phyloP scores from a whole-genome alignment of 2,113 vertebrate species.

The Podocnemis expansa region DNA sequence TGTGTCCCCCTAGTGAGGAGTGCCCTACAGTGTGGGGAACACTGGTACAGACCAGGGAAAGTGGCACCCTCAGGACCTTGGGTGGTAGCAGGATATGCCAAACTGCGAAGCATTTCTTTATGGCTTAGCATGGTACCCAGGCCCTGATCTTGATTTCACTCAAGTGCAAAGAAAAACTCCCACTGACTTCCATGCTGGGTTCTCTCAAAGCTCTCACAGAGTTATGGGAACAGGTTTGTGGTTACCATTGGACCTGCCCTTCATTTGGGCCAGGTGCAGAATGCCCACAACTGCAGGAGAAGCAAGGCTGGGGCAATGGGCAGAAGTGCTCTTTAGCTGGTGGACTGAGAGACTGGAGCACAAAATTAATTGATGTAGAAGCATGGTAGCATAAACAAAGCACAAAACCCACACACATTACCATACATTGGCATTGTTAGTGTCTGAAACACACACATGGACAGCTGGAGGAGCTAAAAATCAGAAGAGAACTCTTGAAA shows the following conservation, averaged over 20 bases:
- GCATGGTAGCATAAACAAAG: neutral
- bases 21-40: too few relatives aligned
- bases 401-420: neutral
- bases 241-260: neutral
- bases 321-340: neutral
- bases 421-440: neutral
- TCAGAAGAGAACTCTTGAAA: neutral
- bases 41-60: neutral
- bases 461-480: neutral
- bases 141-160: neutral
- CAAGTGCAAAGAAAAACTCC: neutral
- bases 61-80: neutral
- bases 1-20: too few relatives aligned
- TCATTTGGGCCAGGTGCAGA: neutral
- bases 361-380: neutral
- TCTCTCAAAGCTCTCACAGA: neutral
- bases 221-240: neutral
- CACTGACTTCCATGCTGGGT: neutral
- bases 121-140: neutral
- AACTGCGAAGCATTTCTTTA: neutral
- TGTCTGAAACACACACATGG: neutral
- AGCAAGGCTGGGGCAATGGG: too few relatives aligned
- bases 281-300: neutral
- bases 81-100: neutral
- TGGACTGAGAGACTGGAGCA: neutral